A percentile compares a stretch with the other conserved stretches of the same genome.
phyloP scores from a whole-genome alignment of 2,113 vertebrate genomes.

The Pongo pygmaeus region DNA sequence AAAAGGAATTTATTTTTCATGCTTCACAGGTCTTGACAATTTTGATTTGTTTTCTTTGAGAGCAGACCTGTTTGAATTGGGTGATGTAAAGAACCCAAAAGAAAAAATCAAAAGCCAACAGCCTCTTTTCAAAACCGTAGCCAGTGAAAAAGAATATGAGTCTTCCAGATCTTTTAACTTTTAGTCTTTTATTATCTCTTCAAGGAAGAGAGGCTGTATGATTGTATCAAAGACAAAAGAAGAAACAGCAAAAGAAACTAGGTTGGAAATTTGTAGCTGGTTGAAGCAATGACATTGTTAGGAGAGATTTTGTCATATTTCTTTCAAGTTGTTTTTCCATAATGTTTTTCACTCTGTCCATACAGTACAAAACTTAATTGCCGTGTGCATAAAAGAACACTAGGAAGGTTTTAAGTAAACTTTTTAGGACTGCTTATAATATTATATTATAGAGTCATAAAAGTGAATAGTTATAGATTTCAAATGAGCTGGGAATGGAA shows the following conservation, averaged over 20 bases:
- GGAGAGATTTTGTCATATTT: neutral
- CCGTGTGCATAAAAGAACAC: constrained; percentile 25
- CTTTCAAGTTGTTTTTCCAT: neutral
- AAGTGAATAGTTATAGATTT: constrained; percentile 54
- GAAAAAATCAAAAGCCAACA: constrained; percentile 51
- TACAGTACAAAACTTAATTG: constrained; percentile 16
- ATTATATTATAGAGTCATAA: constrained; percentile 45
- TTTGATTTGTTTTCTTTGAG: constrained; percentile 75
- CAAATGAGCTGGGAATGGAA: constrained; percentile 11
- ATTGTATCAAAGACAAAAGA: constrained; percentile 36
- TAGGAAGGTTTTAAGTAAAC: constrained; percentile 40
- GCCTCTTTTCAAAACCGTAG: constrained; percentile 38
- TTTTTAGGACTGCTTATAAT: constrained; percentile 2
- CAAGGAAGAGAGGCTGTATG: neutral
- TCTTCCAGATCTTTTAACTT: constrained; percentile 44
- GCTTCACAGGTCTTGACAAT: constrained; percentile 61
- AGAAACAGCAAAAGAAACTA: constrained; percentile 1
- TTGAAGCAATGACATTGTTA: neutral
- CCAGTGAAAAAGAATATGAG: constrained; percentile 15
- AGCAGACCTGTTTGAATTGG: constrained; percentile 62
- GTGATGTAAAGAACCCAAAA: constrained; percentile 40
- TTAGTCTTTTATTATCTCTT: constrained; percentile 48
- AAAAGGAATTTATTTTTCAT: constrained; percentile 71
- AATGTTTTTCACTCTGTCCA: neutral
- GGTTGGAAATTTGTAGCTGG: neutral